Conservation (phyloP, 2,888 invertebrate species). For the Hypselothyrea guttata region DNA sequence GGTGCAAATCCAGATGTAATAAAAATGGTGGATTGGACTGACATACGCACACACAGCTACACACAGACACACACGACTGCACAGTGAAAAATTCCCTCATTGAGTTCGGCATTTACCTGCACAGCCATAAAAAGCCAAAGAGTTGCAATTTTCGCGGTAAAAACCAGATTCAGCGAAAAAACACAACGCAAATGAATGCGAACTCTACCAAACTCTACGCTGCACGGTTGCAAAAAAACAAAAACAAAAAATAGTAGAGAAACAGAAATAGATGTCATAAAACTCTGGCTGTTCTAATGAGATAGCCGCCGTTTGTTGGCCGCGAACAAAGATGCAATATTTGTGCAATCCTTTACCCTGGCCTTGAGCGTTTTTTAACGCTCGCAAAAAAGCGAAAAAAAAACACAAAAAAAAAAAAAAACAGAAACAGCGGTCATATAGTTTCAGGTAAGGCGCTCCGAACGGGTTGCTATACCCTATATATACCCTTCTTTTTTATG, state of each 20-base stretch:
- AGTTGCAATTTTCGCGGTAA: conserved; percentile 68
- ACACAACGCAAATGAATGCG: conserved; percentile 1
- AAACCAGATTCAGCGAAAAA: conserved; percentile 64
- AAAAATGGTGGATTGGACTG: conserved; percentile 73
- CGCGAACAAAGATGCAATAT: conserved; percentile 74
- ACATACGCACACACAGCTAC: conserved; percentile 24
- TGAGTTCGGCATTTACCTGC: conserved; percentile 52
- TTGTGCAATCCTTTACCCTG: conserved; percentile 78
- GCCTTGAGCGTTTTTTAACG: conserved; percentile 70
- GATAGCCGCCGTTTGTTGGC: conserved; percentile 36
- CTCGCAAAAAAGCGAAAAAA: too few species aligned
- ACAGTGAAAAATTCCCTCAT: conserved; percentile 21
- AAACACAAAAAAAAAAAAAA: too few species aligned
- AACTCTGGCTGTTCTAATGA: conserved; percentile 53
- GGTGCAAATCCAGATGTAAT: conserved; percentile 71
- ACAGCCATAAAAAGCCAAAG: conserved; percentile 68
- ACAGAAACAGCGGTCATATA: too few species aligned
- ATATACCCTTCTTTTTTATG: conserved; percentile 16
- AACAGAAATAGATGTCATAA: conserved; percentile 34
- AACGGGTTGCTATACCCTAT: conserved; percentile 52
- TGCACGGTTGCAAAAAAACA: neutral
- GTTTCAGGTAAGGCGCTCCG: conserved; percentile 52
- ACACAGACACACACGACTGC: conserved; percentile 7
- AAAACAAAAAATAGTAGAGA: conserved; percentile 39
- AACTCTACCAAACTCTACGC: neutral